Base-by-base conservation (phyloP, 2,113 vertebrate species). In the Agapornis roseicollis region DNA sequence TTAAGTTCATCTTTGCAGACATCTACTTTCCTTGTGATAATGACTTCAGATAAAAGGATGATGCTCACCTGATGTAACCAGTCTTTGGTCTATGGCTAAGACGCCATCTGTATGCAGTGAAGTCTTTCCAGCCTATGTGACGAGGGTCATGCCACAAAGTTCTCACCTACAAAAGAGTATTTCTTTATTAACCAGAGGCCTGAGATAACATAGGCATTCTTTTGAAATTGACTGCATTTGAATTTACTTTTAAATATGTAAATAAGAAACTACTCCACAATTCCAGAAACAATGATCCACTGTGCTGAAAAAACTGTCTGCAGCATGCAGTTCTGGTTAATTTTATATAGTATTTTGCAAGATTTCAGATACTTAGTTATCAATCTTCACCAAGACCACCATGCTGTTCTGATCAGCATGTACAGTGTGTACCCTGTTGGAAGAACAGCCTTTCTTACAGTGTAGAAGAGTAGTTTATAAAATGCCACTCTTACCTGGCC, bases 81-180 rank as follows among this genome's bases (percentile, higher is more conserved):
- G 98, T 99, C 98, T 99, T 99, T 94, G 99, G 99, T 97, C 99
- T 99, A 89, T 99, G 99, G 96, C 98, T 99, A 86, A 99, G 98
- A 80, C 98, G 98, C 99, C 99, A 99, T 97, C 99, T 99, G 98
- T 99, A 99, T 82, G 99, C 99, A 13, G 99, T 99, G 96, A 99
- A 99, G 96, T 99, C 99, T 96, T 99, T 99, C 99, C 99, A 99
- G 96, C 99, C 99, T 72, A 98, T 99, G 88, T 99, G 98, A 96
- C 98, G 99, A 88, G 99, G 99, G 97, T 99, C 99, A 44, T 99
- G 99, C 99, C 99, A 99, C 97, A 99, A 71, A 63, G 99, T 99
- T 50, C 98, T 98, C n/a, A 99, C 99, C 99, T 99, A 82, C 7
- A 10, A 58, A 66, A 77, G 24, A 78, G 9, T 10, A 37, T 19